Conservation (phyloP, 2,113 vertebrate species). For the Ammospiza caudacuta region DNA sequence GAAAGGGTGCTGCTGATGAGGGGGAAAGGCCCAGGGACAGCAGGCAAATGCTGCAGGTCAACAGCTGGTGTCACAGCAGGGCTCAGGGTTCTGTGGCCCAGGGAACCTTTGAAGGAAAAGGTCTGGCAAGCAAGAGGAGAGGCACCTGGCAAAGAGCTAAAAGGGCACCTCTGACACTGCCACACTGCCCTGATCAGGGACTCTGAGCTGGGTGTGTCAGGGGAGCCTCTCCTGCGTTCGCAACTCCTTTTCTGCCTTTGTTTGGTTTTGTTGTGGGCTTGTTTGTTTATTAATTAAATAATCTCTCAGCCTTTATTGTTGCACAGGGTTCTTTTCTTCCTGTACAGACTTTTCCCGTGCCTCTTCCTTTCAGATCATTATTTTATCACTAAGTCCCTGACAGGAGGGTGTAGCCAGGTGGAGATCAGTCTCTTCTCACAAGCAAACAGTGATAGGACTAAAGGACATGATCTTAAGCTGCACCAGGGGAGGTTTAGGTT, state of each 20-base stretch:
- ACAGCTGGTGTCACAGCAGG: background rate
- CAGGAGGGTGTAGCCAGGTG: background rate
- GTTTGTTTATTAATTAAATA: fast-evolving
- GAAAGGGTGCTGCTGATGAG: background rate
- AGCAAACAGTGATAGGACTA: background rate
- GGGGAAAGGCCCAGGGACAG: background rate
- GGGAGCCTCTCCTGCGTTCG: fast-evolving
- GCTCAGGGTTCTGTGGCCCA: background rate
- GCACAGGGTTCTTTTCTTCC: background rate
- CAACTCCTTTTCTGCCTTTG: background rate
- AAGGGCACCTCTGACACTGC: background rate
- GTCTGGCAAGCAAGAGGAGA: background rate
- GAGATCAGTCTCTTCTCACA: background rate
- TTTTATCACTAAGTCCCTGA: background rate
- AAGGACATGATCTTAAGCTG: background rate
- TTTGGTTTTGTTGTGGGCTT: background rate
- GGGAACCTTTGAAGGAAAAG: background rate
- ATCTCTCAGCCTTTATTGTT: background rate
- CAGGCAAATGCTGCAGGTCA: fast-evolving
- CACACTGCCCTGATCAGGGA: fast-evolving
- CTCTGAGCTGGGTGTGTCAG: background rate
- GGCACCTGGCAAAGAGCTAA: fast-evolving
- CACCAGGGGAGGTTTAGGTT: background rate
- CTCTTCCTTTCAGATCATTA: background rate
- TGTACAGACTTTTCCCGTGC: background rate